Conservation (phyloP, 2,888 invertebrate species). For the Caenorhabditis sulstoni region DNA sequence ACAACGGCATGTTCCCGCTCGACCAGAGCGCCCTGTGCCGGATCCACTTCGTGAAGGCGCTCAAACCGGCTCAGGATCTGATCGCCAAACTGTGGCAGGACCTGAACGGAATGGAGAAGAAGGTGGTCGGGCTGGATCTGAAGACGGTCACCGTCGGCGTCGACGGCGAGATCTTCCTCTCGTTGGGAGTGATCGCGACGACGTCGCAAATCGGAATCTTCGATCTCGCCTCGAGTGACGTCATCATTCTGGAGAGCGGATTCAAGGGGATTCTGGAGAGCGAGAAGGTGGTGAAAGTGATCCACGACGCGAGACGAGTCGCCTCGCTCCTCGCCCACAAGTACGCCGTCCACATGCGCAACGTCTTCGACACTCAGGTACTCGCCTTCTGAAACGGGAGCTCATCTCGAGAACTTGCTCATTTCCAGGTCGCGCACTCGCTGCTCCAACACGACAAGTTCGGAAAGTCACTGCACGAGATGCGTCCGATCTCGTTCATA, state of each 20-base stretch:
- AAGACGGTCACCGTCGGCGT: constrained; percentile 92
- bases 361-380: constrained; percentile 80
- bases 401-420: too few species aligned
- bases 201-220: constrained; percentile 83
- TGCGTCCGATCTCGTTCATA: constrained; percentile 92
- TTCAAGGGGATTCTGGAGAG: constrained; percentile 76
- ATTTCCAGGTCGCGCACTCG: constrained; percentile 88
- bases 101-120: constrained; percentile 67
- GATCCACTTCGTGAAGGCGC: constrained; percentile 76
- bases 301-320: constrained; percentile 77
- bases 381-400: not conserved
- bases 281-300: constrained; percentile 75
- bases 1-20: constrained; percentile 77
- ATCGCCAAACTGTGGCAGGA: constrained; percentile 72
- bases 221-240: constrained; percentile 77
- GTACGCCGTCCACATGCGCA: constrained; percentile 76
- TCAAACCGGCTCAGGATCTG: constrained; percentile 78
- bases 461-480: constrained; percentile 93
- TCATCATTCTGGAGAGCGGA: constrained; percentile 78
- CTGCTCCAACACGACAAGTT: constrained; percentile 92
- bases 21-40: constrained; percentile 73
- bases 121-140: constrained; percentile 89
- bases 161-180: constrained; percentile 88
- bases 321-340: constrained; percentile 74
- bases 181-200: constrained; percentile 83